Evolutionary conservation across 2,797 vertebrate genomes (phyloP), one percentile per base, ranked within the genome.

Genomic region (Dermochelys coriacea): DNA sequence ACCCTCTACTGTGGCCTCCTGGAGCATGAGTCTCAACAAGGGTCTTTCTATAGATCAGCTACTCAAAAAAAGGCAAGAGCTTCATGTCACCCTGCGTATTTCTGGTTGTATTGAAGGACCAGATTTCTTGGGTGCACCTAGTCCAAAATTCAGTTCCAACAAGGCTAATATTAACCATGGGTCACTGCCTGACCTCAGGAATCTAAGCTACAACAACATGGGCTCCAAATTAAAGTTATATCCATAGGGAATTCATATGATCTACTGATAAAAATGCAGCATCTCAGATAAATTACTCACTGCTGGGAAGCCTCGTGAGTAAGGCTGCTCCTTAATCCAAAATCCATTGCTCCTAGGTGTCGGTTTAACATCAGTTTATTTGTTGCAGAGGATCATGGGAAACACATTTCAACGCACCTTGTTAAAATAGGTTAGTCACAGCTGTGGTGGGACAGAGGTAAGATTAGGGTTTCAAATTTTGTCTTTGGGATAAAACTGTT

Each of bases 21-120:
- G 81, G 57, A 97, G 89, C 80, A 90, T 89, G 80, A 90, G 50
- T 71, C 95, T 93, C 74, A 90, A 91, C 71, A 96, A 96, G 82
- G 50, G 59, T 71, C 11, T 89, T 85, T 86, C 91, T 93, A n/a
- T 15, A 84, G 52, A 83, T 94, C 94, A 94, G 94, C 84, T 87
- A 87, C 80, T 93, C 37, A 50, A 88, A 92, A 91, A 88, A 94
- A 94, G 94, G 86, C 49, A 89, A 94, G n/a, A 50, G 87, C 75
- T 75, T 81, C 92, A 84, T 95, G 75, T 84, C 74, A 93, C 68
- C 91, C 82, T 64, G 79, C 51, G 89, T 91, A 80, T 87, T 68
- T 77, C 71, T 29, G 64, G 84, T 3, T 94, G 80, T 74, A 84
- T 84, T 51, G 88, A 93, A 96, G 93, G 96, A 95, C 91, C 54